Conservation (phyloP, 2,888 invertebrate genomes). For the Ichneumoninae sp. region DNA sequence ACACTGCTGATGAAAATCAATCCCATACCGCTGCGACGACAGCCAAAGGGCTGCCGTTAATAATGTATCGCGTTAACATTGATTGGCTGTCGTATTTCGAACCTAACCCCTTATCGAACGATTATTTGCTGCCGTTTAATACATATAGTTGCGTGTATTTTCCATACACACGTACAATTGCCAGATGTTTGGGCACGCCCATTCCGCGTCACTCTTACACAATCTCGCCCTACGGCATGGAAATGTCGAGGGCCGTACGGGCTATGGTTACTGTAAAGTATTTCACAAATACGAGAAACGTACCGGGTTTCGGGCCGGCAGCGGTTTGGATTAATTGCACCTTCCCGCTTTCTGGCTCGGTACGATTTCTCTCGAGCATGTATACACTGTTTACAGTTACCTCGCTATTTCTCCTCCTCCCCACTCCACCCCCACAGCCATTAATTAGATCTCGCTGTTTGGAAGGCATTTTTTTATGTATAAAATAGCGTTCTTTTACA, state of each 20-base stretch:
- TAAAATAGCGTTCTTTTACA: not conserved
- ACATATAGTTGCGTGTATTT: constrained; percentile 6
- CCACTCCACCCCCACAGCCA: constrained; percentile 4
- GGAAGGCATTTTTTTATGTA: constrained; percentile 8
- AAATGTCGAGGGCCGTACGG: not conserved
- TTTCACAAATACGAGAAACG: constrained; percentile 36
- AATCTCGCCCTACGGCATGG: constrained; percentile 43
- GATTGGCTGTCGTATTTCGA: constrained; percentile 19
- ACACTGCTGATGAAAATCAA: not conserved
- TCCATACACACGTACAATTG: constrained; percentile 21
- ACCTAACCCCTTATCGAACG: constrained; percentile 2
- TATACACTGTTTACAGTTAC: constrained; percentile 21
- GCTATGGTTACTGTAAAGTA: constrained; percentile 36
- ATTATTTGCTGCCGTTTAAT: constrained; percentile 40
- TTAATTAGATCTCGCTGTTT: constrained; percentile 43
- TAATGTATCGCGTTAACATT: not conserved
- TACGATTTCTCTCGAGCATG: constrained; percentile 56
- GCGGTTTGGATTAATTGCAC: constrained; percentile 63
- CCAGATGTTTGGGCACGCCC: constrained; percentile 36
- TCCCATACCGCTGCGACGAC: not conserved
- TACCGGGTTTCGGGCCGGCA: constrained; percentile 26
- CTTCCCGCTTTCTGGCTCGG: constrained; percentile 43
- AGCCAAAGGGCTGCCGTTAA: too few relatives aligned
- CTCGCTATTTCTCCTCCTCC: constrained; percentile 37
- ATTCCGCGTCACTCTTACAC: constrained; percentile 49